These are phyloP conservation scores for Caranx melampygus DNA, from an alignment of 2,113 vertebrate genomes.

Conservation along the genomic window DNA sequence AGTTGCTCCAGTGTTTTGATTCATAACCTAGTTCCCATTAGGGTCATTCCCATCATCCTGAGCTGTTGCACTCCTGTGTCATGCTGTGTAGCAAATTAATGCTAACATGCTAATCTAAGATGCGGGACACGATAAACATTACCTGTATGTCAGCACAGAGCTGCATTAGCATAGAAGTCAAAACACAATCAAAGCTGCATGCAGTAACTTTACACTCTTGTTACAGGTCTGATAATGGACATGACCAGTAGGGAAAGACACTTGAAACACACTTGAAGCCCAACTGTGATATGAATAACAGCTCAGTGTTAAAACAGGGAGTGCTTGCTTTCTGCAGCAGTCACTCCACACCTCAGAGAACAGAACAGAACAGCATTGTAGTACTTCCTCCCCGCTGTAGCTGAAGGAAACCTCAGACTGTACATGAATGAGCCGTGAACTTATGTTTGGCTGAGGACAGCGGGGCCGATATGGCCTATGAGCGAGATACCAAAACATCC, in stretches of 20 bases:
- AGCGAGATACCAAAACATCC: slow-evolving; percentile 71
- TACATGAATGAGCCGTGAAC: slow-evolving; percentile 71
- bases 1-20: not conserved
- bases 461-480: slow-evolving; percentile 47
- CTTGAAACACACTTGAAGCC: not conserved
- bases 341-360: slow-evolving; percentile 45
- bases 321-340: slow-evolving; percentile 20
- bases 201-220: not conserved
- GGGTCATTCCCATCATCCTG: not conserved
- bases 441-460: slow-evolving; percentile 72
- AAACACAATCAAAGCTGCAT: not conserved
- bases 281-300: not conserved
- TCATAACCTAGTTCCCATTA: not conserved
- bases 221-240: not conserved
- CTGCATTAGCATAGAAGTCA: not conserved
- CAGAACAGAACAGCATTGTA: slow-evolving; percentile 55
- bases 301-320: slow-evolving; percentile 21
- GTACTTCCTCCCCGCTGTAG: slow-evolving; percentile 44
- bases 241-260: not conserved
- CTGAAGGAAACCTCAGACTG: slow-evolving; percentile 63
- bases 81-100: not conserved
- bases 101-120: not conserved
- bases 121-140: not conserved
- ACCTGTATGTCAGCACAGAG: not conserved
- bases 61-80: not conserved